A percentile compares a stretch with the other conserved stretches of the same genome.
Conservation (phyloP, 2,113 vertebrate species). For the Myrmophylax atrothorax region DNA sequence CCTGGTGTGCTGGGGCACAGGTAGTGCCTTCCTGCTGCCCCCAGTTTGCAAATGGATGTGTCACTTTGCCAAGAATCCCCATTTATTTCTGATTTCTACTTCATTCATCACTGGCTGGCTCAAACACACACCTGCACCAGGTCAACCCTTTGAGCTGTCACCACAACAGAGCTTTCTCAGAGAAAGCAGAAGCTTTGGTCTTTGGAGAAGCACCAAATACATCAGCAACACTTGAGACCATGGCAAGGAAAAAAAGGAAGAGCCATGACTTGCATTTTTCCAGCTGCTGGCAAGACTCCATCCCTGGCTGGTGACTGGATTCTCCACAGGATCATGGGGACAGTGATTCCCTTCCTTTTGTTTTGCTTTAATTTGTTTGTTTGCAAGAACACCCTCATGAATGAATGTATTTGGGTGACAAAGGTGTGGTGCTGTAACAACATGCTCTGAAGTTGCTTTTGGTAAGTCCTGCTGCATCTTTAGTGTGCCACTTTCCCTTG, state of each 20-base stretch:
- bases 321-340: fast-evolving
- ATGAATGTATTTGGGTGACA: not conserved
- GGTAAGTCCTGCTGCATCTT: not conserved
- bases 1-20: not conserved
- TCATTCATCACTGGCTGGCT: not conserved
- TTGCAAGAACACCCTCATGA: not conserved
- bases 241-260: not conserved
- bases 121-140: not conserved
- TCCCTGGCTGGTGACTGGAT: not conserved
- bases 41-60: not conserved
- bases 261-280: not conserved
- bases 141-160: not conserved
- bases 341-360: not conserved
- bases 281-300: not conserved
- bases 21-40: not conserved
- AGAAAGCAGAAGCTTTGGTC: not conserved
- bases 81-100: not conserved
- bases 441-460: not conserved
- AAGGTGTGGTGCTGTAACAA: not conserved
- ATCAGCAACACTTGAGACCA: not conserved
- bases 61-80: not conserved
- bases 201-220: not conserved
- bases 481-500: not conserved
- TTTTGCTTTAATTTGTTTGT: fast-evolving
- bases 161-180: not conserved